Evolutionary conservation across 2,888 invertebrate species (phyloP), one percentile per base, ranked within the genome.

Genomic region (Oegoconia quadripuncta): DNA sequence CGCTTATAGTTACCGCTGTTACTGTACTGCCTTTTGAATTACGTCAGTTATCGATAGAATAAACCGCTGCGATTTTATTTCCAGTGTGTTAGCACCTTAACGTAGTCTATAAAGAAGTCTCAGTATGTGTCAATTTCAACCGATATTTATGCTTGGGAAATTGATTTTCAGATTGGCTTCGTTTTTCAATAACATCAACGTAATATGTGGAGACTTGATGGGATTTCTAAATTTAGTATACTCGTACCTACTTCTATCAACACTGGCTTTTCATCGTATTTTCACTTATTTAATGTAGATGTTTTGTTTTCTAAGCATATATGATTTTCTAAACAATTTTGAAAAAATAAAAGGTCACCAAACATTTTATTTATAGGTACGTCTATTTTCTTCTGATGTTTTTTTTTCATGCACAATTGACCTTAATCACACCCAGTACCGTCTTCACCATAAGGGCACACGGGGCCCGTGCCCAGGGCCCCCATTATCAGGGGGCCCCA

Each of bases 361-460:
- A n/a, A n/a, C n/a, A n/a, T n/a, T n/a, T n/a, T n/a, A n/a, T n/a
- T n/a, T n/a, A n/a, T n/a, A n/a, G n/a, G n/a, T n/a, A n/a, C n/a
- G n/a, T n/a, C n/a, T n/a, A n/a, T n/a, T n/a, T n/a, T n/a, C n/a
- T n/a, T n/a, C n/a, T n/a, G n/a, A n/a, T n/a, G n/a, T n/a, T n/a
- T n/a, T n/a, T n/a, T n/a, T n/a, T n/a, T n/a, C n/a, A n/a, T n/a
- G n/a, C n/a, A n/a, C n/a, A n/a, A n/a, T n/a, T n/a, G n/a, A n/a
- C n/a, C n/a, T n/a, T n/a, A n/a, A n/a, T n/a, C n/a, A n/a, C n/a
- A n/a, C n/a, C n/a, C n/a, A 38, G 32, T 14, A 34, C 25, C 34
- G 34, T 34, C 34, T 34, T 34, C 16, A 34, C 34, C 34, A 34
- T 34, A 25, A 34, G 34, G 34, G 25, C 34, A 34, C 34, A 34